Evolutionary conservation across 2,113 vertebrate species (phyloP), one percentile per base, ranked within the genome.

Genomic region (Percopsis transmontana): DNA sequence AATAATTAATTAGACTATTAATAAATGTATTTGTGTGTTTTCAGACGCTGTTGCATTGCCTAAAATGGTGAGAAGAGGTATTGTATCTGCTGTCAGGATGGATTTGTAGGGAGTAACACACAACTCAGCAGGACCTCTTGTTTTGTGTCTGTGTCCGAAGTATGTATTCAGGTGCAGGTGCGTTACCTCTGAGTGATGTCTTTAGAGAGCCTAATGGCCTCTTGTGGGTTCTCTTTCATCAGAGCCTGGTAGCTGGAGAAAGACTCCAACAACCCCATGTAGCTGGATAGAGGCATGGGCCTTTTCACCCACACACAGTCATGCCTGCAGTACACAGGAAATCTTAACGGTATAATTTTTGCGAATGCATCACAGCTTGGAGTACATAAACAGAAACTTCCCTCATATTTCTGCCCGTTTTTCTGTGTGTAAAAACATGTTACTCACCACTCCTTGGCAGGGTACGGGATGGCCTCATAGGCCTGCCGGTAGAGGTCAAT

Each of bases 401-500:
- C 54, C 16, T 5, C 6, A 41, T 41, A 7, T 7, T 41, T 41
- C 5, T 41, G 40, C n/a, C n/a, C n/a, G n/a, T n/a, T n/a, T n/a
- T n/a, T n/a, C n/a, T 5, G 13, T 11, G 27, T 33, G 9, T 13
- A 14, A 52, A 33, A 18, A 38, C 1, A 10, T 7, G 23, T 42
- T 12, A 65, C 93, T 92, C 83, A 95, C 94, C 93, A 94, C 79
- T 93, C 90, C 67, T 95, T 95, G 62, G 92, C 88, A 48, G 88
- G 68, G 68, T 93, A 94, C 0, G 90, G 81, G 40, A 94, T 60
- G 23, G 91, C 80, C 23, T 89, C 76, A 16, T 88, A 94, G 33
- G 93, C 82, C 21, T 79, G 62, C 57, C 80, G 79, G 78, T 92
- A 91, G 11, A 88, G 52, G 5, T 68, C 40, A n/a, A 77, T n/a